Evolutionary conservation across 2,888 invertebrate genomes (phyloP), one percentile per base, ranked within the genome.

Genomic region (Phyllotreta striolata): DNA sequence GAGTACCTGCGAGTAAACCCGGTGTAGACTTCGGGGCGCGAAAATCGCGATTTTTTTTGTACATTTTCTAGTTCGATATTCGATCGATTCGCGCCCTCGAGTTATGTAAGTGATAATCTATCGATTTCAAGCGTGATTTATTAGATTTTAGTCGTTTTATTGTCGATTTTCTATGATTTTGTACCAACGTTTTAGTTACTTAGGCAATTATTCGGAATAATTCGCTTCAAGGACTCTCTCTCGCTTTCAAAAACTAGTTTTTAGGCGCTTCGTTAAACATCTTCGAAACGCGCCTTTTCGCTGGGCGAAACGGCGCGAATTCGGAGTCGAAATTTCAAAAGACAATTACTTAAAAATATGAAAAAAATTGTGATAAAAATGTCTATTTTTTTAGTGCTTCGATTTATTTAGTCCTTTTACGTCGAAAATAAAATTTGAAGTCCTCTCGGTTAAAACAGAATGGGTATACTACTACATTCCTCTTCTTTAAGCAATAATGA

Each of bases 161-260:
- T 60, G 49, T 56, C n/a, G n/a, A 49, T 66, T 58, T 63, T 63
- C 62, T 60, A 67, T 59, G 67, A 59, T 67, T 65, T 63, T 64
- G 57, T 63, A 62, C 75, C 76, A 3, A 24, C 24, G n/a, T 24
- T 24, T n/a, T 41, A 75, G 77, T 78, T 76, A 77, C 81, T 81
- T 81, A 78, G 74, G 81, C 81, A 79, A 79, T 79, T 81, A 78
- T 79, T 75, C 73, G 56, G 72, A 68, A 78, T 80, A 81, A 81
- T 80, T 81, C 69, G 80, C 81, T 80, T 79, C 78, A 80, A 80
- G 80, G 73, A 70, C 66, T 66, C 66, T 66, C 67, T 71, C 66
- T 66, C 66, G 66, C 67, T 71, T 68, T 67, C n/a, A 49, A n/a
- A n/a, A n/a, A 64, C 14, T 64, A 64, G 49, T 58, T 63, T 68